phyloP scores from a whole-genome alignment of 2,888 invertebrate genomes.

The Eumacrocentrus americanus region DNA sequence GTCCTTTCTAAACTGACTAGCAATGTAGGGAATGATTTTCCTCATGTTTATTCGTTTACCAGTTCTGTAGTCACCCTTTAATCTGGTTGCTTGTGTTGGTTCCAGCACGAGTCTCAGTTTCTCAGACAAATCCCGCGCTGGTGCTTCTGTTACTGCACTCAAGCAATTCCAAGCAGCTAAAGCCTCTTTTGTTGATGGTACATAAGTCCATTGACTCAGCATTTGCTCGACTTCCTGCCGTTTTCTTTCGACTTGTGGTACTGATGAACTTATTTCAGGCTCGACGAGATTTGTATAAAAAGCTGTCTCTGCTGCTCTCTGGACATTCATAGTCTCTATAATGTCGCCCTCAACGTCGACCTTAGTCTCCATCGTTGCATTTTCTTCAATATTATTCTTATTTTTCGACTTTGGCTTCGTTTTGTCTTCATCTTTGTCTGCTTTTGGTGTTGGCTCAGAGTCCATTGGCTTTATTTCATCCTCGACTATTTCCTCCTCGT shows the following conservation, averaged over 20 bases:
- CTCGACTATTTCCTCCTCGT: conserved; percentile 65
- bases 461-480: conserved; percentile 62
- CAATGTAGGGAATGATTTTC: conserved; percentile 97
- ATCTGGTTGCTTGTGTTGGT: conserved; percentile 89
- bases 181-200: conserved; percentile 62
- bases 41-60: conserved; percentile 98
- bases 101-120: conserved; percentile 92
- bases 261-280: conserved; percentile 45
- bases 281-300: conserved; percentile 71
- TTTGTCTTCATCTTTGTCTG: conserved; percentile 55
- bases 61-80: conserved; percentile 95
- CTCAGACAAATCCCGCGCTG: conserved; percentile 90
- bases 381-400: conserved; percentile 61
- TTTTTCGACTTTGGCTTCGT: conserved; percentile 60
- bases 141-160: conserved; percentile 66
- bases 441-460: conserved; percentile 40
- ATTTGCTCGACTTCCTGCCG: conserved; percentile 51
- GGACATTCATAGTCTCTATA: conserved; percentile 70
- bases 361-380: conserved; percentile 62
- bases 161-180: conserved; percentile 69
- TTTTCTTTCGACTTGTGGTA: conserved; percentile 37
- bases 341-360: conserved; percentile 79
- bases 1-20: conserved; percentile 98
- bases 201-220: conserved; percentile 49
- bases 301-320: conserved; percentile 74